Base-by-base conservation (phyloP, 1,140 invertebrate species). In the Aphelenchoides fujianensis region DNA sequence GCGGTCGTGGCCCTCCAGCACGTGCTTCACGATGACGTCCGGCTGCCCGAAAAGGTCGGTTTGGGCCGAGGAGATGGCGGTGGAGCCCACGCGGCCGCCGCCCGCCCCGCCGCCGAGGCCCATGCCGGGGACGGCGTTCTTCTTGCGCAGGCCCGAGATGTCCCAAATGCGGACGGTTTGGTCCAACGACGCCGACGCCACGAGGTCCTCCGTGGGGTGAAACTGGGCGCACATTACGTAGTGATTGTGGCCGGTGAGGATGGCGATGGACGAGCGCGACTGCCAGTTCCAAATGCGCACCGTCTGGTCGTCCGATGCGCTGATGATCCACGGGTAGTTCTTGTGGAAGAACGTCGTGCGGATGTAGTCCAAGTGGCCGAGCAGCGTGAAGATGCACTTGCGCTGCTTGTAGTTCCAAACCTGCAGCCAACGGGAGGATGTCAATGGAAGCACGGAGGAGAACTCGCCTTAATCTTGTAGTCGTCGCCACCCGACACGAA, bases 241-340 rank as follows among this genome's bases (percentile, higher is more conserved):
- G 85, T 99, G 96, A 87, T 97, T 98, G 86, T 99, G 97, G 0
- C 95, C 84, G n/a, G 94, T 96, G 95, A 86, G 41, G 41, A 23
- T 23, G 41, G 41, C 41, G 41, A 23, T 12, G 41, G 41, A 23
- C 12, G 41, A 23, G 41, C 12, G 41, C 12, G 41, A 97, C 85
- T 99, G 97, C 97, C 97, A 99, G 85, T 99, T 99, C 97, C 97
- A 99, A 75, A 99, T 96, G 67, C 95, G 89, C 74, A 97, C 95
- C 1, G 94, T 97, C 79, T 89, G 96, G 88, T 99, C 97, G 80
- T 88, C 88, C 28, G 86, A 88, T 2, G 87, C 79, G 82, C 86
- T 97, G 31, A 99, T 87, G 72, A 99, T 98, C 97, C 97, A 99
- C 1, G 97, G 97, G 85, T 98, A 98, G 84, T 98, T 95, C 87